Conservation (phyloP, 2,797 vertebrate species). For the Calcarius lapponicus region DNA sequence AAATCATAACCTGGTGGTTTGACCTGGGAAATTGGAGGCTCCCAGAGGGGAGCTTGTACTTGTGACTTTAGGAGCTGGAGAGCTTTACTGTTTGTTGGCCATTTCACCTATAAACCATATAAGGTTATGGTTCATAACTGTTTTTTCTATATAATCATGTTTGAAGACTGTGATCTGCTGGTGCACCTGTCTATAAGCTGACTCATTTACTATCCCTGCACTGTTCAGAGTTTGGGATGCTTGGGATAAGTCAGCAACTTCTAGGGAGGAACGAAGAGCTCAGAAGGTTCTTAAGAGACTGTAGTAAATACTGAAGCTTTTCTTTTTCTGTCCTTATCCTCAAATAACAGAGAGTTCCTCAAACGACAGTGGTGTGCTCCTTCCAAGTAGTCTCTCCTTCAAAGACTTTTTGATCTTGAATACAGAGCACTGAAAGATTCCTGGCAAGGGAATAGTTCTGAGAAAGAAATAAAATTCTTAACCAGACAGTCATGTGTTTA, state of each 20-base stretch:
- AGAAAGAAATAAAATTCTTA: slow-evolving; percentile 7
- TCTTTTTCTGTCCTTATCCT: neutral
- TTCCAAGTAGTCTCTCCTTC: neutral
- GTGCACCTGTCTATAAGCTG: neutral
- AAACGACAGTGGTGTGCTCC: neutral
- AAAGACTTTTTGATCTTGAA: neutral
- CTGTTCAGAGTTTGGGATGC: neutral
- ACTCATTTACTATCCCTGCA: neutral
- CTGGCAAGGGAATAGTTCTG: neutral
- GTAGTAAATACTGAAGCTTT: neutral
- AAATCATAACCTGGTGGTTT: neutral
- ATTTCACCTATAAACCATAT: neutral
- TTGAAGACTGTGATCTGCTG: neutral
- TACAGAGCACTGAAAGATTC: neutral
- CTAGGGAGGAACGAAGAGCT: neutral
- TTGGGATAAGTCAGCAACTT: neutral
- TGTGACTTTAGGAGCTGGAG: neutral
- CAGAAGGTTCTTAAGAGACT: neutral
- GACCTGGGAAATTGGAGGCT: neutral
- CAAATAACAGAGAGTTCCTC: neutral
- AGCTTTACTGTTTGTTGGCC: neutral
- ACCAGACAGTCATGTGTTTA: neutral
- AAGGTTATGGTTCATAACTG: neutral
- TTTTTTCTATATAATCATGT: rapidly evolving
- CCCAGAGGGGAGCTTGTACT: neutral